Percentiles rank a stretch among this genome's conserved stretches.
Evolutionary conservation across 2,797 vertebrate species (phyloP).

Genomic region (Galago senegalensis): DNA sequence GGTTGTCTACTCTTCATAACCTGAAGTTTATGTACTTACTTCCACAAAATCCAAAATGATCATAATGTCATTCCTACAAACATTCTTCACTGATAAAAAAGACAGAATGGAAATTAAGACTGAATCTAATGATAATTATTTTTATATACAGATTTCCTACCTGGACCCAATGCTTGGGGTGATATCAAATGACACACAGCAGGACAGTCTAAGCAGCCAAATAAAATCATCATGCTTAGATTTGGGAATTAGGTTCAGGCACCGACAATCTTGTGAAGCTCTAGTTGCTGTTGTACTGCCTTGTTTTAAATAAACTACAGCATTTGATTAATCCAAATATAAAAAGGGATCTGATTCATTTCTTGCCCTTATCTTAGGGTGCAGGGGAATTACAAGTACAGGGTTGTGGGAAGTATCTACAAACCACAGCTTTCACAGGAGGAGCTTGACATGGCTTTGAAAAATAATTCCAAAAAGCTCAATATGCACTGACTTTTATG

Average conservation of each 20-base stretch:
- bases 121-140: slow-evolving; percentile 40
- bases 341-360: background rate
- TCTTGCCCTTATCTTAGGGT: background rate
- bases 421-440: background rate
- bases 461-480: slow-evolving; percentile 18
- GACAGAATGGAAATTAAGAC: slow-evolving; percentile 41
- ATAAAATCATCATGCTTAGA: slow-evolving; percentile 1
- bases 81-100: slow-evolving; percentile 5
- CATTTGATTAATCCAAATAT: slow-evolving; percentile 50
- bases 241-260: background rate
- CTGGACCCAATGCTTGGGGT: background rate
- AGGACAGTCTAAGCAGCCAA: background rate
- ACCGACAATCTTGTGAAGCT: background rate
- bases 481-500: background rate
- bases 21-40: background rate
- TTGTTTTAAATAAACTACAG: background rate
- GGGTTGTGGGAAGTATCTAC: background rate
- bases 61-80: background rate
- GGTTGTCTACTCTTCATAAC: background rate
- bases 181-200: slow-evolving; percentile 6
- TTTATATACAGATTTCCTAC: slow-evolving; percentile 3
- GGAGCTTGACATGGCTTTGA: background rate
- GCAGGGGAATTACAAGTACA: background rate
- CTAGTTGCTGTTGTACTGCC: background rate
- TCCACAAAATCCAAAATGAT: background rate